A percentile compares a stretch with the other conserved stretches of the same genome.
phyloP scores from a whole-genome alignment of 2,888 invertebrate genomes.

The Limnephilus rhombicus region DNA sequence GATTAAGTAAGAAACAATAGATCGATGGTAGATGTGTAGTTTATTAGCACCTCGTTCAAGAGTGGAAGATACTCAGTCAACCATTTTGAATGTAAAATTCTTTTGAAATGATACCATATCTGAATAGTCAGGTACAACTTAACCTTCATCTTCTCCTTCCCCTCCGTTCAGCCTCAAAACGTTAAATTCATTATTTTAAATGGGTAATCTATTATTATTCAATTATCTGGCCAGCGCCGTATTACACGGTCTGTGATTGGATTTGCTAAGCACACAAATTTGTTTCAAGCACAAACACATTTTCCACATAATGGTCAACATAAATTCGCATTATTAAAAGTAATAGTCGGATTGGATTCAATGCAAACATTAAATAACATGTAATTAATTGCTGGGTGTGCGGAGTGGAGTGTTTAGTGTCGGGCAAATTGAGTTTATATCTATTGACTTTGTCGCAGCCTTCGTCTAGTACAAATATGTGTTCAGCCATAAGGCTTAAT shows the following conservation, averaged over 20 bases:
- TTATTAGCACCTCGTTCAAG: too few relatives aligned
- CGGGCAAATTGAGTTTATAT: background rate
- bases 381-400: constrained; percentile 8
- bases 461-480: background rate
- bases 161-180: background rate
- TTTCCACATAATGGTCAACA: background rate
- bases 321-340: constrained; percentile 5
- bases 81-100: background rate
- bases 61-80: background rate
- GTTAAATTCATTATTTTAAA: background rate
- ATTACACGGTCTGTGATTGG: background rate
- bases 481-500: constrained; percentile 10
- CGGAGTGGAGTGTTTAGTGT: constrained; percentile 12
- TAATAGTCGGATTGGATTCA: constrained; percentile 18
- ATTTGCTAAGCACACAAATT: background rate
- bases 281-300: constrained; percentile 5
- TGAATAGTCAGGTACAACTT: background rate
- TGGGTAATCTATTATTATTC: background rate
- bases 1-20: too few relatives aligned
- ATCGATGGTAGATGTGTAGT: too few relatives aligned
- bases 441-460: background rate
- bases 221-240: background rate
- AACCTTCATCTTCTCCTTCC: background rate
- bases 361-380: constrained; percentile 29
- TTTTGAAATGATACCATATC: background rate